Evolutionary conservation across 1,140 invertebrate species (phyloP), one percentile per base, ranked within the genome.

Genomic region (Lasaia peninsularis): DNA sequence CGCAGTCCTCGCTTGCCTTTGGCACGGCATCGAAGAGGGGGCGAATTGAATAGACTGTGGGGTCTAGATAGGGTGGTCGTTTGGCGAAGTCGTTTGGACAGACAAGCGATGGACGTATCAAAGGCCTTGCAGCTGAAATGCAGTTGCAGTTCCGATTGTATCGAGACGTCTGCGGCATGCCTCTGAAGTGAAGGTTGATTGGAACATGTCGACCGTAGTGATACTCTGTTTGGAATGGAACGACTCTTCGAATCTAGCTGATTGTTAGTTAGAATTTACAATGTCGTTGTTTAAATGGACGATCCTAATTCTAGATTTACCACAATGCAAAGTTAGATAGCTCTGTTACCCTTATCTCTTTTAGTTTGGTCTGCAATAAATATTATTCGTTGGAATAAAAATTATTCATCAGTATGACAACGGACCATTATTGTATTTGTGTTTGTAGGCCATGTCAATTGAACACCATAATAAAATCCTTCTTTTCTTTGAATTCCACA

Each of bases 51-150:
- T 75, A 68, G 67, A 64, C 61, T 54, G 49, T 60, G 71, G 64
- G 76, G 66, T 78, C 85, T 67, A 2, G 60, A 40, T 69, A 31
- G 18, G 33, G 55, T 79, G 85, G 82, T 66, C 60, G 69, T 62
- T 69, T 63, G 70, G 59, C 62, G 79, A 75, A 83, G 79, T 83
- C 76, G 80, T 80, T 75, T 71, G 73, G 82, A 85, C 78, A 85
- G 85, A 88, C 85, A 88, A 85, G 71, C 76, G 85, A 86, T 83
- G 82, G 85, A 88, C 85, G 78, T 86, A 86, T 87, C 81, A 86
- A 88, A 86, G 80, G 82, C 73, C 63, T 74, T 62, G 75, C 71
- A 75, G 72, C 73, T 80, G 78, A 83, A 82, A 84, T 84, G 81
- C 84, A 87, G 78, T 85, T 78, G 79, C 75, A 78, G 78, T 79